Base-by-base conservation (phyloP, 2,888 invertebrate species). In the Amphimallon solstitiale region DNA sequence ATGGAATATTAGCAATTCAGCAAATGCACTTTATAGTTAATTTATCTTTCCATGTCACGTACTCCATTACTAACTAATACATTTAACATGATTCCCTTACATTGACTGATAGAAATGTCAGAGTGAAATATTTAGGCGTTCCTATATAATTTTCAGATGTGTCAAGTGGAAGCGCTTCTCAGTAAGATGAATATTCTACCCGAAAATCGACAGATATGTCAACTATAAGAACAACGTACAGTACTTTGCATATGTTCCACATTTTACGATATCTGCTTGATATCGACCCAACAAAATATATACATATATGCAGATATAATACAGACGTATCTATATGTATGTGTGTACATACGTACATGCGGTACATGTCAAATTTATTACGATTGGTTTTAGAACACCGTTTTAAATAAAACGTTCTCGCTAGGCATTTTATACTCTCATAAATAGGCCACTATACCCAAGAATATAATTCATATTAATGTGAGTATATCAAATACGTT, bases 151-250 rank as follows among this genome's bases (percentile, higher is more conserved):
- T 48, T 48, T 48, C 48, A 48, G 48, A 29, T 29, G 29, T 29
- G 48, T 21, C 23, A 48, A 19, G 48, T 48, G 21, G 21, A n/a
- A 21, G 21, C 48, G 19, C n/a, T 48, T 21, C 23, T 21, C 21
- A 48, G 48, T 21, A 48, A 48, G 23, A 48, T 48, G 48, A 48
- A 48, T 23, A 48, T n/a, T 19, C 48, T 23, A 48, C 48, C 19
- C 23, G 48, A 23, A 23, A 48, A 48, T 48, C 48, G 48, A 48
- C 48, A 48, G 48, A 48, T 48, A 48, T 34, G 51, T 23, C 51
- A 34, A 34, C 34, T 34, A 34, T 29, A 51, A 51, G 51, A 51
- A 51, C 51, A 51, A 51, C 51, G 29, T 29, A 29, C 29, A 48
- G 21, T 17, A 23, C n/a, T 23, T 21, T 48, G 48, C 48, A 48